A percentile compares a stretch with the other conserved stretches of the same genome.
phyloP scores from a whole-genome alignment of 2,888 invertebrate genomes.

The Eulithis prunata region DNA sequence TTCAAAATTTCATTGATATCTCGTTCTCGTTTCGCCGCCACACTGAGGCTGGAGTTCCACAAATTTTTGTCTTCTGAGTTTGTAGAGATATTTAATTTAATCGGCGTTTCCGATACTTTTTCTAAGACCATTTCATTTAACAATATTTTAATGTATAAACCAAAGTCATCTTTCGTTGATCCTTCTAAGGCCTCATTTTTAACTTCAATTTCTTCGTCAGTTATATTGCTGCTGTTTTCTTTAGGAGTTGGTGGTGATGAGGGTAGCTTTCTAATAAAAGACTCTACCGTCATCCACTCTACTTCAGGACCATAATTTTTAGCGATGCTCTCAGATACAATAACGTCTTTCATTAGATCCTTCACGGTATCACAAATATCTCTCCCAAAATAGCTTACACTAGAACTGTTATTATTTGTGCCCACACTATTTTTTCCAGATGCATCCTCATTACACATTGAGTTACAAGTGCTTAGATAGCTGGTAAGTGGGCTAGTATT shows the following conservation, averaged over 20 bases:
- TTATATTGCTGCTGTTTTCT: constrained; percentile 33
- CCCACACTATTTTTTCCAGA: constrained; percentile 9
- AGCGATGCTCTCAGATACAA: constrained; percentile 34
- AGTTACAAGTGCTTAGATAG: constrained; percentile 13
- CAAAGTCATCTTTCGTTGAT: background rate
- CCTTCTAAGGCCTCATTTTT: constrained; percentile 22
- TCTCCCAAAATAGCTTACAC: constrained; percentile 15
- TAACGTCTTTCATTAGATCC: constrained; percentile 44
- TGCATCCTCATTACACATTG: constrained; percentile 16
- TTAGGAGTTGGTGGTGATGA: constrained; percentile 27
- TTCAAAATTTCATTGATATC: constrained; percentile 20
- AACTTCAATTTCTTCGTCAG: constrained; percentile 44
- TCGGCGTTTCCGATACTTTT: background rate
- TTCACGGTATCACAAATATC: constrained; percentile 41
- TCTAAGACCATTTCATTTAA: constrained; percentile 11
- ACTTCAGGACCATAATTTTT: constrained; percentile 30
- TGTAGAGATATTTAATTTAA: background rate
- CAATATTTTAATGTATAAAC: constrained; percentile 14
- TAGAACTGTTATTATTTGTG: constrained; percentile 5
- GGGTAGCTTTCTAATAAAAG: constrained; percentile 43
- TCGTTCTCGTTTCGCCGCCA: constrained; percentile 11
- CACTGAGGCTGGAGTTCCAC: constrained; percentile 1
- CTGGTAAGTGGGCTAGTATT: constrained; percentile 26
- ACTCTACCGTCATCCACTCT: constrained; percentile 44
- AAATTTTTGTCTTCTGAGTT: background rate